phyloP scores from a whole-genome alignment of 2,888 invertebrate genomes.

The Aricia artaxerxes region DNA sequence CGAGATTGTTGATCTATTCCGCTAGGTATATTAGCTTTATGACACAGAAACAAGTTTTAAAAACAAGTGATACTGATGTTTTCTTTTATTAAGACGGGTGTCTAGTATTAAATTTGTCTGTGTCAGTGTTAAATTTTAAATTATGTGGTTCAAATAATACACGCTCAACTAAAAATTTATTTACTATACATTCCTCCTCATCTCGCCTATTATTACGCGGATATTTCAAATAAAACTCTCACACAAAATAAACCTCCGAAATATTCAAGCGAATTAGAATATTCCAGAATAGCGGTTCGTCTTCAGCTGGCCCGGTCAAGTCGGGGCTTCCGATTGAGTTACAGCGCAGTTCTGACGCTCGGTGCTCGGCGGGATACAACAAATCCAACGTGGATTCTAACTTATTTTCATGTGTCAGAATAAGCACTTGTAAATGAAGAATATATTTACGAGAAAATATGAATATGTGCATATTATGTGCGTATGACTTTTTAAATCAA shows the following conservation, averaged over 20 bases:
- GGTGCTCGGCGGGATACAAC: slow-evolving; percentile 3
- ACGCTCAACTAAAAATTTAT: too few species aligned
- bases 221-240: background rate
- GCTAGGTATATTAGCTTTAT: too few species aligned
- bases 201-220: too few species aligned
- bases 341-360: slow-evolving; percentile 23
- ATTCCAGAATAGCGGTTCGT: slow-evolving; percentile 14
- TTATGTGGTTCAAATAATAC: too few species aligned
- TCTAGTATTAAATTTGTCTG: too few species aligned
- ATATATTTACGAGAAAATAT: background rate
- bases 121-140: too few species aligned
- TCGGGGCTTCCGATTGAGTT: slow-evolving; percentile 28
- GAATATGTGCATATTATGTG: background rate
- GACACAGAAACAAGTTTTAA: too few species aligned
- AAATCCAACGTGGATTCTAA: slow-evolving; percentile 5
- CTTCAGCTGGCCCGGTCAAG: slow-evolving; percentile 22
- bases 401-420: background rate
- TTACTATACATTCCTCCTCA: too few species aligned
- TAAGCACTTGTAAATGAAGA: background rate
- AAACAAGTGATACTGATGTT: too few species aligned
- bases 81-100: too few species aligned
- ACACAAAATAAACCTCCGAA: background rate
- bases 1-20: too few species aligned
- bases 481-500: too few species aligned
- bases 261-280: slow-evolving; percentile 8